Conservation (phyloP, 2,888 invertebrate genomes). For the Nomada flava region DNA sequence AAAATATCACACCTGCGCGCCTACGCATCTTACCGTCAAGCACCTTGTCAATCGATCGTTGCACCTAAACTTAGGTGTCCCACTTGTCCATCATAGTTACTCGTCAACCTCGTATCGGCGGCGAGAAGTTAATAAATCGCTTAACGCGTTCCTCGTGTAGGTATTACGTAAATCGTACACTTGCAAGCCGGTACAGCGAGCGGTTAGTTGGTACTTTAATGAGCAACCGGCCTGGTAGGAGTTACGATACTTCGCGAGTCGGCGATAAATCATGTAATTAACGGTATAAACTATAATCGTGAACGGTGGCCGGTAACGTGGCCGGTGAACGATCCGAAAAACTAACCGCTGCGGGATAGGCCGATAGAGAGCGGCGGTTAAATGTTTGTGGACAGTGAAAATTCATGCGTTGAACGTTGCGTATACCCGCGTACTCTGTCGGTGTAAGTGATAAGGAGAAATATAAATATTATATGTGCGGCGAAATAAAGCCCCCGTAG, state of each 20-base stretch:
- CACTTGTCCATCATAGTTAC: constrained; percentile 2
- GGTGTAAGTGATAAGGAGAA: constrained; percentile 79
- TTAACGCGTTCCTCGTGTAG: constrained; percentile 54
- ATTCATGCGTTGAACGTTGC: background rate
- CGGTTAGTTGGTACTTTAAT: constrained; percentile 46
- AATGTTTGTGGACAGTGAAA: constrained; percentile 24
- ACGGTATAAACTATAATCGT: constrained; percentile 56
- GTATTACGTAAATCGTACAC: constrained; percentile 59
- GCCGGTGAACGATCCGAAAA: constrained; percentile 39
- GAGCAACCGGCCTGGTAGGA: constrained; percentile 26
- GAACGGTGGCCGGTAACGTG: constrained; percentile 22
- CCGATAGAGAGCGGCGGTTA: constrained; percentile 6
- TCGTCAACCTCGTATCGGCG: background rate
- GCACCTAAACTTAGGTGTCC: background rate
- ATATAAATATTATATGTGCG: constrained; percentile 82
- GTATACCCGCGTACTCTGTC: constrained; percentile 4
- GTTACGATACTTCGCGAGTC: constrained; percentile 35
- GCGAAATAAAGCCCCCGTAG: constrained; percentile 71
- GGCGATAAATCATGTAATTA: constrained; percentile 63
- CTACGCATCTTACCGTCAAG: too few species aligned
- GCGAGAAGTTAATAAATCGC: constrained; percentile 43
- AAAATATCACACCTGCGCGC: too few species aligned
- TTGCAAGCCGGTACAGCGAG: constrained; percentile 8
- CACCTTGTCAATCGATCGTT: background rate
- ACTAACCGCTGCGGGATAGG: background rate